phyloP scores from a whole-genome alignment of 2,113 vertebrate genomes.

The Gasterosteus nipponicus region DNA sequence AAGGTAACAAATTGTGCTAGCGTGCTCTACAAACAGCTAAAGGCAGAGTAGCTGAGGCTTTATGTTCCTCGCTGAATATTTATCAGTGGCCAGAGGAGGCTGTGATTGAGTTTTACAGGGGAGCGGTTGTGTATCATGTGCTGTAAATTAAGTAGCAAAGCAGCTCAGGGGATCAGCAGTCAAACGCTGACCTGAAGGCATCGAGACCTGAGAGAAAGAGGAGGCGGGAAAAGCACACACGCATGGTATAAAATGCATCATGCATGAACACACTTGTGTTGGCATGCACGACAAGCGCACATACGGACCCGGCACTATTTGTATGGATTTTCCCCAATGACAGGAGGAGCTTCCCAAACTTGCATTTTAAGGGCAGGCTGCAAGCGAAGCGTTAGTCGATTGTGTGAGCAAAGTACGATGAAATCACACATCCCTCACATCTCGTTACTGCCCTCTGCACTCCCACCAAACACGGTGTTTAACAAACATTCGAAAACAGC shows the following conservation, averaged over 20 bases:
- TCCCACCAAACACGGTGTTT: constrained; percentile 43
- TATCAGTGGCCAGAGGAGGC: constrained; percentile 56
- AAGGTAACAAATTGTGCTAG: constrained; percentile 23
- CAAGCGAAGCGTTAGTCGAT: constrained; percentile 24
- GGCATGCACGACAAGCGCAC: neutral
- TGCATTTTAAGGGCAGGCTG: constrained; percentile 41
- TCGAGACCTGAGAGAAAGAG: constrained; percentile 21
- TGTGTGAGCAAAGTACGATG: constrained; percentile 53
- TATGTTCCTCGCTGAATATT: constrained; percentile 62
- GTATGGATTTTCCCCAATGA: constrained; percentile 30
- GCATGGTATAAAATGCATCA: neutral
- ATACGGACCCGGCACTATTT: constrained; percentile 26
- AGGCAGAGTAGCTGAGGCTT: constrained; percentile 22
- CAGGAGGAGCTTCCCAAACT: constrained; percentile 39
- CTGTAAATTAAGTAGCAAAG: constrained; percentile 49
- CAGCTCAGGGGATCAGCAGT: constrained; percentile 51
- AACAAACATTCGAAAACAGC: constrained; percentile 57
- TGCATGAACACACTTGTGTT: neutral
- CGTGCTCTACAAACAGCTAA: constrained; percentile 34
- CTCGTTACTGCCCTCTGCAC: constrained; percentile 45
- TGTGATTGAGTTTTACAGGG: constrained; percentile 49
- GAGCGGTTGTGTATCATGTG: constrained; percentile 48
- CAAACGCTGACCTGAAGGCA: constrained; percentile 54
- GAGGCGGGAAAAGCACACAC: rapidly evolving
- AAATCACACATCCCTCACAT: constrained; percentile 61